phyloP scores from a whole-genome alignment of 2,797 vertebrate genomes.

The Coranthus polyacanthus region DNA sequence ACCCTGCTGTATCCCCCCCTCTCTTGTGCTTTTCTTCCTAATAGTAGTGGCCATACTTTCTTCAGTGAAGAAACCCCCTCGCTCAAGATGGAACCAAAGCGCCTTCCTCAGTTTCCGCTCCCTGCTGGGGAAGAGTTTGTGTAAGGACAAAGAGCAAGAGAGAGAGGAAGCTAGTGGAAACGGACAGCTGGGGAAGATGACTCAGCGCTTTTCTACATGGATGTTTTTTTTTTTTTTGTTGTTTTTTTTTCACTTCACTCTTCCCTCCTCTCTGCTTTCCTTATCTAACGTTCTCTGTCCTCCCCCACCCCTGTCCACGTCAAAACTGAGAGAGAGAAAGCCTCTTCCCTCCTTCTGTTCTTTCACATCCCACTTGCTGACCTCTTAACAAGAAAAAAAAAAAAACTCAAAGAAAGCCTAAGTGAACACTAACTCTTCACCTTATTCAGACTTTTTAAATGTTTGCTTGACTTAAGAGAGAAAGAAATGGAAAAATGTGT shows the following conservation, averaged over 20 bases:
- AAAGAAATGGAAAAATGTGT: conserved; percentile 67
- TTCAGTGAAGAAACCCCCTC: conserved; percentile 83
- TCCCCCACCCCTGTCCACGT: conserved; percentile 46
- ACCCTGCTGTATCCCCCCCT: conserved; percentile 55
- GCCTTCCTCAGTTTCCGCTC: conserved; percentile 68
- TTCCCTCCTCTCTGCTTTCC: conserved; percentile 65
- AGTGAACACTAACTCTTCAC: conserved; percentile 74
- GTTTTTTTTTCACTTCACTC: conserved; percentile 69
- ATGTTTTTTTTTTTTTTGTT: conserved; percentile 79
- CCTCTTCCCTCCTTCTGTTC: conserved; percentile 56
- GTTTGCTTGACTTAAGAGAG: conserved; percentile 76
- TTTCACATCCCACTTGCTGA: conserved; percentile 55
- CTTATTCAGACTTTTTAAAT: conserved; percentile 68
- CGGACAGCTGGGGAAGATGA: conserved; percentile 67
- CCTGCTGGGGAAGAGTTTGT: conserved; percentile 64
- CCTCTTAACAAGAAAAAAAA: conserved; percentile 64
- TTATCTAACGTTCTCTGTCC: conserved; percentile 64
- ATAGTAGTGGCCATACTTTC: conserved; percentile 79
- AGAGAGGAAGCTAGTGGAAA: conserved; percentile 53
- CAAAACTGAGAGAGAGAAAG: conserved; percentile 58
- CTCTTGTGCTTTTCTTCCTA: conserved; percentile 70
- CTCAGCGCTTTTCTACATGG: conserved; percentile 71
- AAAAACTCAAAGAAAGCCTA: conserved; percentile 34
- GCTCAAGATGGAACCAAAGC: conserved; percentile 79
- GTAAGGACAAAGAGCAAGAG: conserved; percentile 59